These are phyloP conservation scores for Galerucella pusilla DNA, from an alignment of 2,888 invertebrate species.

Conservation along the genomic window DNA sequence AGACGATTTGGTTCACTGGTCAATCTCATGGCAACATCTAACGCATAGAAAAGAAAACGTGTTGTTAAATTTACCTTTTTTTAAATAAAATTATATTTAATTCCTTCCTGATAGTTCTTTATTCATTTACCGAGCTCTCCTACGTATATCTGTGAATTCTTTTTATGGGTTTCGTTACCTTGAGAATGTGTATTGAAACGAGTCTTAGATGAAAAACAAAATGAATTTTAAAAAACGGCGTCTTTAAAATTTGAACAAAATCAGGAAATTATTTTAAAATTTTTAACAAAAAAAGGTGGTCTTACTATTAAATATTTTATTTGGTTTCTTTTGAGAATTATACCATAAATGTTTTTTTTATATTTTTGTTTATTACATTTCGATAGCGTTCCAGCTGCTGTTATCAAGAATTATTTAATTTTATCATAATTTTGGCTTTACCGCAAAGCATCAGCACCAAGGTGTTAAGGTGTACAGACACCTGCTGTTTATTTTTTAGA, in stretches of 20 bases:
- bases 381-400: too few relatives aligned
- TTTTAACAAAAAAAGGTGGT: background rate
- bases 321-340: too few relatives aligned
- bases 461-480: too few relatives aligned
- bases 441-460: too few relatives aligned
- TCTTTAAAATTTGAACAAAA: background rate
- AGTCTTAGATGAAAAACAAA: background rate
- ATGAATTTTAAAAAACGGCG: background rate
- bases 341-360: too few relatives aligned
- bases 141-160: background rate
- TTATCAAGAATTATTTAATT: too few relatives aligned
- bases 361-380: too few relatives aligned
- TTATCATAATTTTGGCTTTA: too few relatives aligned
- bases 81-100: background rate
- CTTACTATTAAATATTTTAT: background rate
- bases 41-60: conserved; percentile 1
- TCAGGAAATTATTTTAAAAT: background rate
- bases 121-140: background rate
- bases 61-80: conserved; percentile 4
- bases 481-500: too few relatives aligned
- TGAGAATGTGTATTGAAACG: conserved; percentile 9
- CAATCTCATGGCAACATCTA: conserved; percentile 10
- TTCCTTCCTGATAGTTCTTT: conserved; percentile 6
- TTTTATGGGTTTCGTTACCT: background rate
- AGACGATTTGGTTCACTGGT: conserved; percentile 6